phyloP scores from a whole-genome alignment of 2,888 invertebrate species.

The Laspeyria flexula region DNA sequence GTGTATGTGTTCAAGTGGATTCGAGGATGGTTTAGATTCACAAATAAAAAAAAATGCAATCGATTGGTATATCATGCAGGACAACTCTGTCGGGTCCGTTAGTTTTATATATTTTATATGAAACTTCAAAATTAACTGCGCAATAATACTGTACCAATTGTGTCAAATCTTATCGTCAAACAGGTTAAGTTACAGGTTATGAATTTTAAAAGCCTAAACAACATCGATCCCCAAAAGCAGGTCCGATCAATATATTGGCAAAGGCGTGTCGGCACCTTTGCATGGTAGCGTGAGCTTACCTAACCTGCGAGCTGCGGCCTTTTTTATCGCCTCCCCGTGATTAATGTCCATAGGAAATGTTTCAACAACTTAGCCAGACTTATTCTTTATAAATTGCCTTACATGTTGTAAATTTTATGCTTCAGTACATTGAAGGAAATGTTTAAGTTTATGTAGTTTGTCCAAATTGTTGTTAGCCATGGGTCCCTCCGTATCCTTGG shows the following conservation, averaged over 20 bases:
- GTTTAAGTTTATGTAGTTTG: no score
- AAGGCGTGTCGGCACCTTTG: conserved; percentile 11
- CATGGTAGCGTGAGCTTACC: conserved; percentile 18
- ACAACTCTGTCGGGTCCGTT: no score
- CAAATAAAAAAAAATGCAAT: no score
- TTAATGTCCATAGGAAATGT: conserved; percentile 34
- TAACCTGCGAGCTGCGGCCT: conserved; percentile 1
- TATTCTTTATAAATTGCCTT: conserved; percentile 13
- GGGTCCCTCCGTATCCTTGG: no score
- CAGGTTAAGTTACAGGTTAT: background rate
- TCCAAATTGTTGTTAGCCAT: no score
- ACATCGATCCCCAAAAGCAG: conserved; percentile 2
- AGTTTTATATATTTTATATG: no score
- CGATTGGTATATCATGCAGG: no score
- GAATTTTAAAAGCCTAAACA: background rate
- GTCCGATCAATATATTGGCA: conserved; percentile 13
- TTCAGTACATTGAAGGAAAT: no score
- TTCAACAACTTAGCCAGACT: conserved; percentile 21
- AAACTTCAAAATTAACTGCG: no score
- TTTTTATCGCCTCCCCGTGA: conserved; percentile 36
- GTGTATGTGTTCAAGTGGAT: no score
- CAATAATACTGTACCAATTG: no score
- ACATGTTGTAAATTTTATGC: conserved; percentile 20
- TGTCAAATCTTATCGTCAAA: background rate
- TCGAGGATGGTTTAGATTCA: no score